A percentile compares a stretch with the other conserved stretches of the same genome.
phyloP scores from a whole-genome alignment of 2,113 vertebrate species.

The Excalfactoria chinensis region DNA sequence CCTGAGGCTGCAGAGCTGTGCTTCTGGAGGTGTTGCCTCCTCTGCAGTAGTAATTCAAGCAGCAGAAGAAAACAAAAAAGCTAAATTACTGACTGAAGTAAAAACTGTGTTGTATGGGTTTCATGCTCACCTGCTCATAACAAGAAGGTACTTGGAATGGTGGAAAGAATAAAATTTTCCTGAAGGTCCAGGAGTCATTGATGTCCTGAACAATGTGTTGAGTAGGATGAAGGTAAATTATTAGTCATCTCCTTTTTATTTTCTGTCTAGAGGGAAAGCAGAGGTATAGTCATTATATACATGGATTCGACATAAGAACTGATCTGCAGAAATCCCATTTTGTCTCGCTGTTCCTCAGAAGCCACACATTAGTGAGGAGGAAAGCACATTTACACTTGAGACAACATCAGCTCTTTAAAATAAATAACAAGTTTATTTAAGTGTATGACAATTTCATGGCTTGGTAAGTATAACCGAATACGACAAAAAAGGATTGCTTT shows the following conservation, averaged over 20 bases:
- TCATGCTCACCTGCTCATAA: not conserved
- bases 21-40: rapidly evolving
- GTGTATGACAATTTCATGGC: not conserved
- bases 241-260: not conserved
- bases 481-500: not conserved
- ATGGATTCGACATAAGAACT: not conserved
- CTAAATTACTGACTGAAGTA: not conserved
- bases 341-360: not conserved
- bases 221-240: not conserved
- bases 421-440: conserved; percentile 63
- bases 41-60: not conserved
- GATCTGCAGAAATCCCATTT: not conserved
- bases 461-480: not conserved
- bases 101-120: not conserved
- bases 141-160: not conserved
- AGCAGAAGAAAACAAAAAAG: not conserved
- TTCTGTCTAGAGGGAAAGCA: not conserved
- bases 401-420: not conserved
- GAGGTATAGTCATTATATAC: not conserved
- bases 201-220: not conserved
- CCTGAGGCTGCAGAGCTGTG: not conserved
- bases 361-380: not conserved
- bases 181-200: not conserved
- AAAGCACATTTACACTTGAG: not conserved
- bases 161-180: not conserved